Evolutionary conservation across 2,113 vertebrate genomes (phyloP), one percentile per base, ranked within the genome.

Genomic region (Meleagris gallopavo): DNA sequence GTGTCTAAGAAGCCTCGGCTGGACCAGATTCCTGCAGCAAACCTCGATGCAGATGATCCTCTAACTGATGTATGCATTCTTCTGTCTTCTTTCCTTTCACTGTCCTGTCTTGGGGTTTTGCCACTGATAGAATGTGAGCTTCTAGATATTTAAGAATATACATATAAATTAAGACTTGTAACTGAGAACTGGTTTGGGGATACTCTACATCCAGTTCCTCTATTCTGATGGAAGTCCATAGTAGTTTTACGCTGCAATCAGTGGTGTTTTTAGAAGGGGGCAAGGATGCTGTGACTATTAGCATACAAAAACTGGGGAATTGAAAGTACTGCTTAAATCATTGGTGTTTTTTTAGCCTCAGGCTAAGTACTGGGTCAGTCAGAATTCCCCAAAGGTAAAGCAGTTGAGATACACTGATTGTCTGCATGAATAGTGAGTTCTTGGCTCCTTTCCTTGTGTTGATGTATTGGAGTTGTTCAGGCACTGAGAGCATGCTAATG

Each of bases 21-120:
- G 81, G 99, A 99, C 97, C 99, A 99, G 97, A 99, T 99, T 95
- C 99, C 99, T 83, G 99, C 99, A 9, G 99, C 99, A 86, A 99
- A 99, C 96, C 98, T 99, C 46, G 99, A 99, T 95, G 99, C 99
- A 13, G 99, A 99, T 29, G 99, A 99, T 82, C 99, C 99, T 13
- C 98, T 99, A 45, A 99, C 99, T 76, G 99, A 99, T 80, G 99
- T 99, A 97, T n/a, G 98, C 97, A 76, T 83, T 45, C 72, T 58
- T 50, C 18, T 55, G 16, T 62, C 58, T 25, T 64, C 5, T 41
- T 75, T 50, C 19, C 10, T 91, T 76, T 58, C 7, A 5, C 88
- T 85, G 10, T 50, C 11, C 57, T 91, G 65, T 11, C 24, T 71
- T 70, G 43, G 48, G 62, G 52, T 21, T 83, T 52, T 70, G 54